A percentile compares a stretch with the other conserved stretches of the same genome.
Evolutionary conservation across 2,797 vertebrate species (phyloP).

Genomic region (Pogonophryne albipinna): DNA sequence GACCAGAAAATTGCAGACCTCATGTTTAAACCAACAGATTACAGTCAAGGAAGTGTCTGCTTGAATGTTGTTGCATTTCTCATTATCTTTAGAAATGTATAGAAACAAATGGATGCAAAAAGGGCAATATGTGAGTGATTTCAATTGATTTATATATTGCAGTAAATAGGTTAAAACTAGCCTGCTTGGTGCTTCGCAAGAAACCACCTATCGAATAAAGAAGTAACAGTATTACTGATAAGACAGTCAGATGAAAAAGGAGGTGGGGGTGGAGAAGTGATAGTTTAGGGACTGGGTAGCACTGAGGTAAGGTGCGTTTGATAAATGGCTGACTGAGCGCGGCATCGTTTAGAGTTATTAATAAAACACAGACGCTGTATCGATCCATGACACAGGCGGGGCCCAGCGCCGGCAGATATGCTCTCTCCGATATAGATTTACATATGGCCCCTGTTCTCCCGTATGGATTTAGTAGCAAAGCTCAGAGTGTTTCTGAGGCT

Average conservation of each 20-base stretch:
- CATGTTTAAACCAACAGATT: neutral
- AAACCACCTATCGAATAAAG: constrained; percentile 34
- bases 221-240: constrained; percentile 54
- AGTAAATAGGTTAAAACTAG: neutral
- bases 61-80: neutral
- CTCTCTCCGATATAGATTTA: constrained; percentile 77
- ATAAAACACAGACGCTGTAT: constrained; percentile 79
- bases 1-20: neutral
- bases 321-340: constrained; percentile 75
- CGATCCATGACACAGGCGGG: constrained; percentile 66
- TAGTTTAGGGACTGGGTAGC: constrained; percentile 52
- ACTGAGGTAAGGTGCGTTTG: constrained; percentile 64
- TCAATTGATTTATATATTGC: neutral
- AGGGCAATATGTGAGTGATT: neutral
- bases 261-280: constrained; percentile 41
- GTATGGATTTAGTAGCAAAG: constrained; percentile 73
- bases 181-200: neutral
- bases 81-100: neutral
- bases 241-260: constrained; percentile 36
- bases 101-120: neutral
- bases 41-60: neutral
- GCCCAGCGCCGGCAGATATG: constrained; percentile 61
- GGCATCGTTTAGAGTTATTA: constrained; percentile 79
- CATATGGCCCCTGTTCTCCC: constrained; percentile 68
- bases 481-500: constrained; percentile 56